These are phyloP conservation scores for Siniperca chuatsi DNA, from an alignment of 2,113 vertebrate genomes.

Conservation along the genomic window DNA sequence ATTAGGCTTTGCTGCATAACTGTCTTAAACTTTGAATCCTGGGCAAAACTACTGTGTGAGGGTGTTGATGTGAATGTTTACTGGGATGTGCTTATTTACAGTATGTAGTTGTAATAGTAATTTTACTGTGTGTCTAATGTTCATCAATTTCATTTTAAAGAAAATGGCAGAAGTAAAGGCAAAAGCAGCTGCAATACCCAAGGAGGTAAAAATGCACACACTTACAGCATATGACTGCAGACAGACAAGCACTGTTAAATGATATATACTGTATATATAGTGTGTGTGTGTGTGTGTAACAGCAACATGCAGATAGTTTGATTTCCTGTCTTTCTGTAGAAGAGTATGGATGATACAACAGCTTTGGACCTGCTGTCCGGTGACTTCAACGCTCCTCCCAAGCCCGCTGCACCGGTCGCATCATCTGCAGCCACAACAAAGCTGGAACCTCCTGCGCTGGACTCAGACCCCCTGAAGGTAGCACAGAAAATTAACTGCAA, in stretches of 20 bases:
- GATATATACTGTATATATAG: no score
- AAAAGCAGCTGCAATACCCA: constrained; percentile 41
- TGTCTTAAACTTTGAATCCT: neutral
- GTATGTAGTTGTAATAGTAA: neutral
- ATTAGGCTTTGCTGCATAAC: neutral
- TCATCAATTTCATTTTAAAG: constrained; percentile 51
- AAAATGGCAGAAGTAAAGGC: constrained; percentile 64
- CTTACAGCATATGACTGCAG: neutral
- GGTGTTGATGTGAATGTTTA: neutral
- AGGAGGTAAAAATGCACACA: constrained; percentile 62
- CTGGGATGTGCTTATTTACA: neutral
- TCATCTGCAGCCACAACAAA: constrained; percentile 29
- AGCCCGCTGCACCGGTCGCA: constrained; percentile 12
- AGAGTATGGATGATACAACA: constrained; percentile 70
- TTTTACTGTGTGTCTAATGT: constrained; percentile 1
- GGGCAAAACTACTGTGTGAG: neutral
- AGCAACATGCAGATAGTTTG: neutral
- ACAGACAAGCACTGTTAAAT: neutral
- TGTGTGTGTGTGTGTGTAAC: no score
- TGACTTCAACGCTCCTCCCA: constrained; percentile 61
- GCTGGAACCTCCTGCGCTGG: constrained; percentile 57
- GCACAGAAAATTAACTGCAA: neutral
- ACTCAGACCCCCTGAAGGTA: constrained; percentile 72
- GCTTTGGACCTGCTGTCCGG: constrained; percentile 80
- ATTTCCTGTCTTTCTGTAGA: constrained; percentile 36